A percentile compares a stretch with the other conserved stretches of the same genome.
Evolutionary conservation across 2,113 vertebrate species (phyloP).

Genomic region (Podarcis cretensis): DNA sequence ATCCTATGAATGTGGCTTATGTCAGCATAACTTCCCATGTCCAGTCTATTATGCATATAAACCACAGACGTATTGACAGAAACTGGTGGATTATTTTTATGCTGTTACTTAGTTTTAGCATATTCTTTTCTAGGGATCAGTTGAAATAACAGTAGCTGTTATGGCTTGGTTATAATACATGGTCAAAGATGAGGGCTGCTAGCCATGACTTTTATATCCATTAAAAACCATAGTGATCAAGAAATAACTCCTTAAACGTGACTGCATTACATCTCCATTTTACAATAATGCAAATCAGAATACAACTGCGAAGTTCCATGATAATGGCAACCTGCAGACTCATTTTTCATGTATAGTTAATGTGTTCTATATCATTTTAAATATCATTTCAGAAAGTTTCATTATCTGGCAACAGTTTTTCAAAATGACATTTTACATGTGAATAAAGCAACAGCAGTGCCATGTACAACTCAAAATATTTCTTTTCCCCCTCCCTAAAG

Average conservation of each 20-base stretch:
- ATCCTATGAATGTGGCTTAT: no score
- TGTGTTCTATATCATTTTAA: no score
- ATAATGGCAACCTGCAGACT: no score
- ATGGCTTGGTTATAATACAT: neutral
- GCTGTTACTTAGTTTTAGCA: neutral
- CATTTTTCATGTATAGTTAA: no score
- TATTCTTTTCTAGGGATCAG: neutral
- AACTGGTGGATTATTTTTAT: neutral
- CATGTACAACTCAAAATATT: no score
- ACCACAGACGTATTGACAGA: neutral
- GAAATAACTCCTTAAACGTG: neutral
- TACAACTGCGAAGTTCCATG: neutral
- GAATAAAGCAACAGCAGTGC: no score
- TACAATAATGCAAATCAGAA: neutral
- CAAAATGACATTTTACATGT: no score
- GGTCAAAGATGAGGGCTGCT: neutral
- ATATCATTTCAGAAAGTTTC: no score
- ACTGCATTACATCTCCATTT: neutral
- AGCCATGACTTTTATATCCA: neutral
- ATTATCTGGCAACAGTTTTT: no score
- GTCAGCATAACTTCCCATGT: no score
- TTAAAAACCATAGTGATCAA: neutral
- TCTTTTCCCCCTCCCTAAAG: no score
- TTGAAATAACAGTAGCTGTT: neutral
- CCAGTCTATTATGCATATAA: no score